Conservation (phyloP, 2,113 vertebrate genomes). For the Centropus unirufus region DNA sequence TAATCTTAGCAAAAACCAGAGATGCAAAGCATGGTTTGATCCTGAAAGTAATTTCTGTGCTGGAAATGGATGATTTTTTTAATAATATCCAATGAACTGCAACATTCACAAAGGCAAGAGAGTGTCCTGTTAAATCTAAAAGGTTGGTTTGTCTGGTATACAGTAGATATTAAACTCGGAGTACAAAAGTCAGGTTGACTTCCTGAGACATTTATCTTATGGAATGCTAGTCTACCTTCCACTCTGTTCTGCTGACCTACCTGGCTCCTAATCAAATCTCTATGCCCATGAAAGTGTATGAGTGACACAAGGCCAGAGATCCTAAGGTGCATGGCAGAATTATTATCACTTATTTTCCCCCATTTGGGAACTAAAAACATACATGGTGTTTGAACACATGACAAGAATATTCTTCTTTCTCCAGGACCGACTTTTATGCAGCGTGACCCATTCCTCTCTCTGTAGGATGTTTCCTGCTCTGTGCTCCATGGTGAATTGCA, state of each 20-base stretch:
- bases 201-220: slow-evolving; percentile 37
- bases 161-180: slow-evolving; percentile 10
- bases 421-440: not conserved
- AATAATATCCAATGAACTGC: slow-evolving; percentile 12
- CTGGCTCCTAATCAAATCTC: not conserved
- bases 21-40: slow-evolving; percentile 30
- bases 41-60: not conserved
- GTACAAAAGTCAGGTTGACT: slow-evolving; percentile 14
- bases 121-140: slow-evolving; percentile 35
- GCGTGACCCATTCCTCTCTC: not conserved
- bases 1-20: slow-evolving; percentile 2
- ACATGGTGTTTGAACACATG: not conserved
- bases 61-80: slow-evolving; percentile 15
- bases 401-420: not conserved
- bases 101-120: slow-evolving; percentile 14
- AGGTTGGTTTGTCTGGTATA: slow-evolving; percentile 11
- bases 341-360: not conserved
- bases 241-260: not conserved
- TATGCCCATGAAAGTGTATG: not conserved
- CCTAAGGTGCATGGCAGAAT: not conserved
- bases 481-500: not conserved
- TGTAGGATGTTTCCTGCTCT: not conserved
- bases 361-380: not conserved
- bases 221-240: not conserved
- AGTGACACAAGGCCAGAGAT: not conserved